Conservation (phyloP, 2,113 vertebrate genomes). For the Rallus limicola region DNA sequence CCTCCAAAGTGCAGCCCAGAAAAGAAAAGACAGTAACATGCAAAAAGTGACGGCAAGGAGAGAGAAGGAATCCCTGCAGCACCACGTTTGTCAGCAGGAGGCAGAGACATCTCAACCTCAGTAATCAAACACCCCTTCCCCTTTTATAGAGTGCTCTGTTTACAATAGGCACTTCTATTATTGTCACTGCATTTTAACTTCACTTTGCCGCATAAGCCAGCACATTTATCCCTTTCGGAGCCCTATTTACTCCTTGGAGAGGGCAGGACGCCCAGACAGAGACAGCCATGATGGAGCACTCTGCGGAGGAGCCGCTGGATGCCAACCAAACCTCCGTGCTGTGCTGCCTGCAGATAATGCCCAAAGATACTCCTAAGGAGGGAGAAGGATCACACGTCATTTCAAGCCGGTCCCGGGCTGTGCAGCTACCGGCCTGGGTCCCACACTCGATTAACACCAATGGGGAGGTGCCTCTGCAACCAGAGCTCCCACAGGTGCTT, state of each 20-base stretch:
- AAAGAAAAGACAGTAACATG: background rate
- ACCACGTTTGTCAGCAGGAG: background rate
- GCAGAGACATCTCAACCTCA: background rate
- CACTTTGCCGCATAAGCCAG: background rate
- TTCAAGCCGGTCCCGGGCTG: background rate
- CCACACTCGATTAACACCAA: fast-evolving
- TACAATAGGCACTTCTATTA: background rate
- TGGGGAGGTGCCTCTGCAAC: background rate
- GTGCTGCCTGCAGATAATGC: background rate
- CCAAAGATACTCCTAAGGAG: background rate
- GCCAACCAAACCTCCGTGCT: background rate
- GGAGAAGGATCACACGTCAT: background rate
- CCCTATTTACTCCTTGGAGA: background rate
- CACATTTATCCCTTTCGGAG: background rate
- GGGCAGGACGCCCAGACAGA: background rate
- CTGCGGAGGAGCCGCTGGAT: background rate
- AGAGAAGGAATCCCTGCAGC: background rate
- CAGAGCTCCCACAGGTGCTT: background rate
- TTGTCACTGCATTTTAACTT: background rate
- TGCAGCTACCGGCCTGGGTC: background rate
- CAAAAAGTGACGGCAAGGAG: background rate
- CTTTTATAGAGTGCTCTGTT: background rate
- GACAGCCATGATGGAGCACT: background rate
- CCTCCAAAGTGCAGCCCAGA: background rate
- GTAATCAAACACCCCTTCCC: background rate